Evolutionary conservation across 2,113 vertebrate genomes (phyloP), one percentile per base, ranked within the genome.

Genomic region (Callaeas wilsoni): DNA sequence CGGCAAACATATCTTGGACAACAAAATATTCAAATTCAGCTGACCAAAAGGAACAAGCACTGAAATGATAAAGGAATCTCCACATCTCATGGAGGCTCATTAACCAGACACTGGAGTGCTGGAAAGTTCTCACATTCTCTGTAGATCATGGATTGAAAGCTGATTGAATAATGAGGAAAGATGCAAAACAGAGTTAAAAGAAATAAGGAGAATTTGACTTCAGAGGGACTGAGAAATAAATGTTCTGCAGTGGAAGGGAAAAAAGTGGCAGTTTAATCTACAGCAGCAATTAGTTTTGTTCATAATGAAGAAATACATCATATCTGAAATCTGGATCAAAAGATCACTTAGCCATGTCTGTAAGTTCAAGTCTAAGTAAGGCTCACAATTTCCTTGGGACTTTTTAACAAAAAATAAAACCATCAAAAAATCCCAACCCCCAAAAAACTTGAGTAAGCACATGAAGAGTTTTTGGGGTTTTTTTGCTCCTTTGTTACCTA

Each of bases 241-340:
- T 4, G 4, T 42, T 87, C 84, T 70, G 39, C 33, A 62, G 50
- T 16, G 26, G 42, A 70, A 86, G 23, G 50, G 35, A 3, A 80
- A 85, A 74, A 47, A 2, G 3, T 46, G 55, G 29, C 73, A 67
- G 73, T n/a, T 85, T 93, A 85, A 82, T 44, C 17, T 85, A 69
- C 39, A 86, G 42, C 44, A 88, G 71, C 47, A 92, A 74, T 93
- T 96, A 92, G 42, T 56, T 88, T 84, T 88, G 49, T 46, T 85
- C 82, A 10, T 83, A 89, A 89, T 56, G 56, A 91, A 84, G 50
- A 89, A 78, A 81, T 80, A 74, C 33, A 93, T 76, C 19, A 5
- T 19, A 42, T 62, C 41, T 69, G 67, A 91, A 87, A 79, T 60
- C 37, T 62, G 32, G 32, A 73, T 83, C 14, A 92, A 82, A 76